Base-by-base conservation (phyloP, 2,797 vertebrate species). In the Lepus oiostolus region DNA sequence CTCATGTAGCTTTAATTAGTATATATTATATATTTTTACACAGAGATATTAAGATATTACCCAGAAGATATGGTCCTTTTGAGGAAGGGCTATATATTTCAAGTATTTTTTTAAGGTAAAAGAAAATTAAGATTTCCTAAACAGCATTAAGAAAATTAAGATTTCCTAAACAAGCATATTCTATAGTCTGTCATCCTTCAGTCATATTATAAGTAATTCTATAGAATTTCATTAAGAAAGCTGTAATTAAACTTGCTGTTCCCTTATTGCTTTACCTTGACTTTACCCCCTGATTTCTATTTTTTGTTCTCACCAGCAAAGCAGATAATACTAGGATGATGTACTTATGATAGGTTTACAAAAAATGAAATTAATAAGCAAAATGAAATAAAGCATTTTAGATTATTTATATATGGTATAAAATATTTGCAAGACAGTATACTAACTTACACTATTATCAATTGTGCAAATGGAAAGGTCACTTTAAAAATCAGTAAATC, bases 171-270 rank as follows among this genome's bases (percentile, higher is more conserved):
- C 3, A 79, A 83, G 17, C 32, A 54, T 88, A 83, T 54, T 74
- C 12, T 16, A 83, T 35, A 76, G 67, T 32, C 77, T 89, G 26
- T 81, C 24, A 90, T 90, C 28, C 38, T 76, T 70, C 60, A 67
- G 47, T 89, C 9, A 1, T 52, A 85, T 90, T 65, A 87, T 83
- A 71, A 76, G 28, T 6, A 58, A 30, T 65, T 80, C 1, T 1
- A 68, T 77, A 85, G 32, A 90, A 50, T 93, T 90, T 91, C 12
- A 84, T 93, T 38, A 84, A 70, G 30, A 70, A 67, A 85, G 4
- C 7, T 30, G 47, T 67, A 90, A 84, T 81, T 80, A 74, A 90
- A 68, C 67, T 22, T 79, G 14, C 3, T 11, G 21, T 74, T 87
- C n/a, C 4, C 6, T 86, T 68, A 50, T 77, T 79, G 35, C 3